Base-by-base conservation (phyloP, 2,888 invertebrate species). In the Synanthedon andrenaeformis region DNA sequence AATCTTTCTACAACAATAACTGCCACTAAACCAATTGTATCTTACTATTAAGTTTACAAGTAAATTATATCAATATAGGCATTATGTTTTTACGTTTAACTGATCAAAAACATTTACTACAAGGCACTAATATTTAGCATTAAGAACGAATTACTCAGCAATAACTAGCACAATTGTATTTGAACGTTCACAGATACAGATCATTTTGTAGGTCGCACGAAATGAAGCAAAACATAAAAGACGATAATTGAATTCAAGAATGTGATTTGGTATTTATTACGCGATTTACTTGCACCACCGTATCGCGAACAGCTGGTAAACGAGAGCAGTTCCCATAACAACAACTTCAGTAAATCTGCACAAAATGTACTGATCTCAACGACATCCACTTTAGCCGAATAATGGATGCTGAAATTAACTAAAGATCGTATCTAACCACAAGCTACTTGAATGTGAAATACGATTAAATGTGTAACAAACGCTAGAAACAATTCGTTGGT, bases 201-300 rank as follows among this genome's bases (percentile, higher is more conserved):
- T 45, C 14, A 13, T 45, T 45, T 45, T 45, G 14, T 45, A 45
- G 45, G 14, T 12, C 14, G 14, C 45, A 45, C 35, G n/a, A 45
- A 45, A 45, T 45, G 3, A 13, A 45, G 45, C 58, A 60, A 64
- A 62, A 66, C 70, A 63, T 69, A 74, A 66, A 72, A 65, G 67
- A 74, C 59, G 66, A 65, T 74, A 73, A 79, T 76, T 67, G 62
- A 62, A 74, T 69, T 67, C 74, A 72, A 71, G 73, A 77, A 82
- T 82, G 78, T 66, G 71, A 76, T 78, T 76, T 59, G 72, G 72
- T 74, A 80, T 82, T 82, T 82, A 83, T 81, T 81, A 72, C 67
- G 65, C 65, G 75, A 73, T 76, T 74, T 69, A 75, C 66, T 74
- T 73, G 63, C 65, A 63, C 58, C 68, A 70, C 64, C 71, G 66